Evolutionary conservation across 2,888 invertebrate species (phyloP).

Genomic region (Phaonia tiefii): DNA sequence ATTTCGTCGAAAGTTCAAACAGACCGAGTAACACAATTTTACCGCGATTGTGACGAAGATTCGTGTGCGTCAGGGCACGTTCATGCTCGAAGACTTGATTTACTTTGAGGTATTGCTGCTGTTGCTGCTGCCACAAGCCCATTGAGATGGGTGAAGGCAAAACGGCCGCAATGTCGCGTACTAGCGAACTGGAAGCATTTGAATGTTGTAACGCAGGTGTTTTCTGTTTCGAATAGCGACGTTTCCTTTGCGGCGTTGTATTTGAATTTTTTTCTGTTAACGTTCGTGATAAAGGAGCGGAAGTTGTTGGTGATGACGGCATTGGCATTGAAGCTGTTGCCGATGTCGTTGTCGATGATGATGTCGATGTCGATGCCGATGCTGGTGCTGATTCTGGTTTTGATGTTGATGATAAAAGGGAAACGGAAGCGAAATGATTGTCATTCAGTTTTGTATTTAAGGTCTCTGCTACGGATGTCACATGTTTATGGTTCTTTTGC

Average conservation of each 20-base stretch:
- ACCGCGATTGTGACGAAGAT: slow-evolving; percentile 77
- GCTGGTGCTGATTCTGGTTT: background rate
- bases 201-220: slow-evolving; percentile 13
- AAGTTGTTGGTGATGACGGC: background rate
- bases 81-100: slow-evolving; percentile 80
- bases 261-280: background rate
- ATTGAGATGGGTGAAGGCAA: slow-evolving; percentile 54
- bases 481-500: slow-evolving; percentile 9
- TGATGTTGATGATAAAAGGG: slow-evolving; percentile 42
- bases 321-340: background rate
- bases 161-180: slow-evolving; percentile 10
- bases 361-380: slow-evolving; percentile 18
- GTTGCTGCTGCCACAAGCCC: slow-evolving; percentile 71
- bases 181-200: slow-evolving; percentile 18
- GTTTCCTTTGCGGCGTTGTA: slow-evolving; percentile 32
- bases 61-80: slow-evolving; percentile 74
- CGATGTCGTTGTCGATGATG: background rate
- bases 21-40: slow-evolving; percentile 88
- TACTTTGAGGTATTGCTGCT: slow-evolving; percentile 77
- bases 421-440: slow-evolving; percentile 62
- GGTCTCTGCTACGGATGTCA: slow-evolving; percentile 12
- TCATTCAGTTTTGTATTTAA: slow-evolving; percentile 51
- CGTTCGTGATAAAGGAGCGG: background rate
- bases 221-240: slow-evolving; percentile 50
- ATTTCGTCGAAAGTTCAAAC: slow-evolving; percentile 87